Conservation (phyloP, 2,888 invertebrate genomes). For the Cerastoderma edule region DNA sequence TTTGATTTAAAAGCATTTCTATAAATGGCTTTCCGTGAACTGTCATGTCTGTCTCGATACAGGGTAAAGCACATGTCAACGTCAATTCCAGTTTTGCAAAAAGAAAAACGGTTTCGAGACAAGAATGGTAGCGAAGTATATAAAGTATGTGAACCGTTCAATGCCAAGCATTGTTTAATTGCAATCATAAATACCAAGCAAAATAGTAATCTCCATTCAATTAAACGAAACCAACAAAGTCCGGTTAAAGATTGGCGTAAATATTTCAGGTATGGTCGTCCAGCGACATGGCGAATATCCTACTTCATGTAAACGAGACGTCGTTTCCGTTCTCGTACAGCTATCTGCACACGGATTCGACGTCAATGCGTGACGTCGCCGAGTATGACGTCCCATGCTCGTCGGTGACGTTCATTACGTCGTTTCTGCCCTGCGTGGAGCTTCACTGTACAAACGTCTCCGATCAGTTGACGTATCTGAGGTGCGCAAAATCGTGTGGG, state of each 20-base stretch:
- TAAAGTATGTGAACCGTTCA: no score
- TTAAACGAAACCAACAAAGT: no score
- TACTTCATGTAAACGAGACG: slow-evolving; percentile 10
- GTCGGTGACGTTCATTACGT: slow-evolving; percentile 27
- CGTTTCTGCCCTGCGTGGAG: slow-evolving; percentile 39
- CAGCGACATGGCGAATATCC: slow-evolving; percentile 44
- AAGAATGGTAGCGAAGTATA: no score
- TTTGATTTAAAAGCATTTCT: no score
- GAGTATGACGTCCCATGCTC: slow-evolving; percentile 33
- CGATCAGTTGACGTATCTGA: slow-evolving; percentile 22
- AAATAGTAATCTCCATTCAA: no score
- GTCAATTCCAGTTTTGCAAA: no score
- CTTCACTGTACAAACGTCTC: slow-evolving; percentile 14
- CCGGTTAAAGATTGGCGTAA: background rate
- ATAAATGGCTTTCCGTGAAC: no score
- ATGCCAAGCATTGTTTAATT: no score
- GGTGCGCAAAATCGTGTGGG: slow-evolving; percentile 38
- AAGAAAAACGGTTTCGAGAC: no score
- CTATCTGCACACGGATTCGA: slow-evolving; percentile 40
- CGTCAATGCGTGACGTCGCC: slow-evolving; percentile 15
- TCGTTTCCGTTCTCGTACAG: slow-evolving; percentile 54
- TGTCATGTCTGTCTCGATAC: no score
- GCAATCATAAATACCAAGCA: no score
- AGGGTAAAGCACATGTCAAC: no score
- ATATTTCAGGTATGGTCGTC: slow-evolving; percentile 56